A percentile compares a stretch with the other conserved stretches of the same genome.
Conservation (phyloP, 2,888 invertebrate species). For the Orthosia gracilis region DNA sequence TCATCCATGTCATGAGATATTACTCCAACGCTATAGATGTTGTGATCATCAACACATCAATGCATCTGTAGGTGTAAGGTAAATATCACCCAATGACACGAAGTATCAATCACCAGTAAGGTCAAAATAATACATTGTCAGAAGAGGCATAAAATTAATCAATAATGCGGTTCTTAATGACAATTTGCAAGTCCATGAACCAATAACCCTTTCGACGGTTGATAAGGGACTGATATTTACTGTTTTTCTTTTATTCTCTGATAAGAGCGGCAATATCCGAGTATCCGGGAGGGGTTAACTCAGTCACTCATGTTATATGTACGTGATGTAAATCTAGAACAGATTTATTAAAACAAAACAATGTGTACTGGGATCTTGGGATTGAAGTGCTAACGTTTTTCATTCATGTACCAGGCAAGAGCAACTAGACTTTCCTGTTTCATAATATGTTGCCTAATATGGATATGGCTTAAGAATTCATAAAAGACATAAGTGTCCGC, state of each 20-base stretch:
- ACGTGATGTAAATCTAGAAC: background rate
- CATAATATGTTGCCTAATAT: background rate
- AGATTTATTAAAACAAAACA: too few relatives aligned
- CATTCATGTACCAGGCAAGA: background rate
- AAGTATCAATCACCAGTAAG: background rate
- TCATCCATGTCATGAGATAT: background rate
- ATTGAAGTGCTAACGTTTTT: too few relatives aligned
- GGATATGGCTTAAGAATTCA: background rate
- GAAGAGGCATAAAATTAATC: slow-evolving; percentile 19
- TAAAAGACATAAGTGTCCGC: background rate
- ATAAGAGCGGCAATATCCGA: slow-evolving; percentile 35
- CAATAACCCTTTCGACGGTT: slow-evolving; percentile 38
- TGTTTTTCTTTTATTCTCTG: slow-evolving; percentile 46
- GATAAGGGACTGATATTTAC: slow-evolving; percentile 41
- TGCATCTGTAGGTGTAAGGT: background rate
- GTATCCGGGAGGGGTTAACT: slow-evolving; percentile 1
- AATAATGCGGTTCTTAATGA: slow-evolving; percentile 36
- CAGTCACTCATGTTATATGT: background rate
- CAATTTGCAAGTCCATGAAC: slow-evolving; percentile 43
- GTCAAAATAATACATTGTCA: slow-evolving; percentile 24
- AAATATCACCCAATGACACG: background rate
- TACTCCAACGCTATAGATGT: background rate
- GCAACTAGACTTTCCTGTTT: background rate
- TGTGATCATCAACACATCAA: background rate
- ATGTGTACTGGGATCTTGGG: too few relatives aligned